Evolutionary conservation across 2,888 invertebrate genomes (phyloP), one percentile per base, ranked within the genome.

Genomic region (Germaria angustata): DNA sequence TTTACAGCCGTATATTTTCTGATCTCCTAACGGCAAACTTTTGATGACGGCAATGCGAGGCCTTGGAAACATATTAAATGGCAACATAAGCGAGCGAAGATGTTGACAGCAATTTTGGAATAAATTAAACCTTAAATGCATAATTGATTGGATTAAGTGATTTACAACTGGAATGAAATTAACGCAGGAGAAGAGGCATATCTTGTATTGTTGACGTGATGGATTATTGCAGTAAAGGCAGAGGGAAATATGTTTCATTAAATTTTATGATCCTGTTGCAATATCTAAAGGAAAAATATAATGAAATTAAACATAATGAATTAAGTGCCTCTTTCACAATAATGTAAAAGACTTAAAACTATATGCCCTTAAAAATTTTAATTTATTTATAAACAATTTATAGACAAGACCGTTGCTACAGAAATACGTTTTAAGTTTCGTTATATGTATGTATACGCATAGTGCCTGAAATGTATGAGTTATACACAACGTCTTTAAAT

Each of bases 121-220:
- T 44, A 7, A 44, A 32, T 41, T 9, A 61, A 57, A 20, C 3
- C 41, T 15, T 49, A 24, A 46, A 65, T 77, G 68, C 44, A 39
- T 59, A 76, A 76, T 28, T 59, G 32, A 51, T 44, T 59, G 34
- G n/a, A 32, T 65, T 55, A 65, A 41, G 55, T 41, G 13, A 32
- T 17, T 36, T 20, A 2, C 15, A 57, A 24, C 9, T 8, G 3
- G 4, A 13, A 57, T 4, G 20, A 20, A 66, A 66, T 28, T 32
- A 11, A 32, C 41, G 11, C 20, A n/a, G 39, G 2, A 57, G 2
- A 9, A 24, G 1, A 4, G 34, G 20, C 32, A 44, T 11, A 2
- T 44, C 34, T 34, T 8, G 9, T 41, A 5, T 11, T 41, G 11
- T 24, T 28, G 17, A 28, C 32, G 4, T 17, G n/a, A 22, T 22